Evolutionary conservation across 2,797 vertebrate genomes (phyloP), one percentile per base, ranked within the genome.

Genomic region (Oryzias sinensis): DNA sequence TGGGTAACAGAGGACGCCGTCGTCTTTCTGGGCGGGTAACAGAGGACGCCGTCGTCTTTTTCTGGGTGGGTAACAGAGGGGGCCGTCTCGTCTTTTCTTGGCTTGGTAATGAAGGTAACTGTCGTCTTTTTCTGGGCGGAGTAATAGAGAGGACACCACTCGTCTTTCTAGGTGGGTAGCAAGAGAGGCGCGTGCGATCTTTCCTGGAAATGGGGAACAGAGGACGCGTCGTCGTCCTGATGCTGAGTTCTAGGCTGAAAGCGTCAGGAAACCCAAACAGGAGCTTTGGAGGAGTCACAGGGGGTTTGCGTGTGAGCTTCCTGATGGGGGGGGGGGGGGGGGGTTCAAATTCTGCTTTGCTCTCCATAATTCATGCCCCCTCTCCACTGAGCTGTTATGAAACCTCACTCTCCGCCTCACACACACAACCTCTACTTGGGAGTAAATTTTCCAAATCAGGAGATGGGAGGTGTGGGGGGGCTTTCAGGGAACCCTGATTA

Each of bases 331-430:
- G 81, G 88, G 78, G 78, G n/a, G n/a, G n/a, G n/a, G n/a, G n/a
- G n/a, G n/a, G 81, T 83, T 86, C 75, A 80, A 76, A 88, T 73
- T 70, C 74, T 65, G 70, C 81, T 83, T 80, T 64, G 60, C 56
- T 84, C 72, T 91, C 74, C 79, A 90, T 91, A 88, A 92, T 90
- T 91, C 81, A 91, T 89, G 84, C 65, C 80, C 77, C 80, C 68
- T 71, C 81, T 75, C 79, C 63, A 78, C 79, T 64, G 65, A 75
- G 76, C 76, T 88, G 82, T 87, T 88, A 83, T 79, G 71, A 90
- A 89, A 88, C 79, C 44, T 72, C 77, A 59, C 50, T 27, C 56
- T 37, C 49, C 58, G 24, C 46, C 57, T 24, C 44, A 56, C 50
- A 56, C 74, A 64, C 70, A 73, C 41, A 49, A 64, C 59, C 33